A percentile compares a stretch with the other conserved stretches of the same genome.
These are phyloP conservation scores for Phylloscopus trochilus DNA, from an alignment of 2,113 vertebrate species.

Conservation along the genomic window DNA sequence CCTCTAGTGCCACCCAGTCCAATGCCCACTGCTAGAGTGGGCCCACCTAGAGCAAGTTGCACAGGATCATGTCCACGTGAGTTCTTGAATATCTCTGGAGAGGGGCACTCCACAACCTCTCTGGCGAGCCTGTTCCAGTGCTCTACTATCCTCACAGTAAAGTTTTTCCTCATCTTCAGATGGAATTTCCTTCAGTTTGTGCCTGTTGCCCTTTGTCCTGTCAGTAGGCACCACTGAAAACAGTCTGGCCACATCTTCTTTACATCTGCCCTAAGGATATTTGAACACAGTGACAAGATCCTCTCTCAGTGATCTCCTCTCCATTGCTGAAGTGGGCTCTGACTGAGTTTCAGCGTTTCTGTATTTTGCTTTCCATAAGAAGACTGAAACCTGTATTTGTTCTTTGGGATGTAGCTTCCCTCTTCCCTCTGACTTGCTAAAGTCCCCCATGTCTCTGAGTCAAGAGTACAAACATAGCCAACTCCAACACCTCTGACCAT, in stretches of 20 bases:
- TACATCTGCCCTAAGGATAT: background rate
- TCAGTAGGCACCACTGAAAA: too few species aligned
- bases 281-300: background rate
- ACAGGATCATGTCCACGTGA: accelerated
- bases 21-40: accelerated
- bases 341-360: background rate
- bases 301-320: background rate
- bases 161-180: background rate
- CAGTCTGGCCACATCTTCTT: background rate
- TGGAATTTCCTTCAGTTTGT: background rate
- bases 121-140: background rate
- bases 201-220: background rate
- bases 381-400: background rate
- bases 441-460: background rate
- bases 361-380: background rate
- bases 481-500: background rate
- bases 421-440: background rate
- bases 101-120: background rate
- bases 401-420: background rate
- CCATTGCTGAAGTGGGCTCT: background rate
- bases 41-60: background rate
- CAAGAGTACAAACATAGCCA: background rate
- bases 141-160: background rate
- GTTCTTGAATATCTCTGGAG: background rate
- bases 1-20: background rate